Evolutionary conservation across 2,113 vertebrate genomes (phyloP), one percentile per base, ranked within the genome.

Genomic region (mouse (Mus musculus)): DNA sequence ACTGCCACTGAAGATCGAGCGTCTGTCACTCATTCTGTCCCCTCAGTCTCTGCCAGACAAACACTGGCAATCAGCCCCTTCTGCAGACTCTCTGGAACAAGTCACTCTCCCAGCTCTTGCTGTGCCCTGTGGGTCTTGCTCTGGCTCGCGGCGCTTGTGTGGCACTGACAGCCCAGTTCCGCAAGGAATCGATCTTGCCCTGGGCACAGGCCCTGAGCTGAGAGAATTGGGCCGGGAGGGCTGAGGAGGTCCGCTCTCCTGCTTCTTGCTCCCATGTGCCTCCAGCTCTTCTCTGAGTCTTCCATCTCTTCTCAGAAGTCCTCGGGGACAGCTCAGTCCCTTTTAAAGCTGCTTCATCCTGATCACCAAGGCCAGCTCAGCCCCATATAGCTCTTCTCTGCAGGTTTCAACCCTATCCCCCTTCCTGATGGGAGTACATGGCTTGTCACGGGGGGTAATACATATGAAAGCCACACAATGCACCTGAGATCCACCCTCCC

Each of bases 301-400:
- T 72, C 5, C 10, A 39, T 91, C 78, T 77, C 9, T 73, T 8
- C 28, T 87, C 52, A 4, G 30, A 95, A 73, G 56, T 71, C 46
- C 82, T 20, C n/a, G 69, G 0, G 0, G 52, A 93, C n/a, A 52
- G 49, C 46, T 72, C 22, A 56, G 2, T 20, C 1, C 67, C 12
- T 26, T 8, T 24, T 26, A 30, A 33, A 12, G 52, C 69, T 10
- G 39, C 92, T 67, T 88, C 73, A 71, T 54, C 30, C 28, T 0
- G 72, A 20, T 88, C 6, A 28, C 56, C 56, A 76, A 82, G 71
- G 77, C 46, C 94, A 56, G 71, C 46, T 72, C 9, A 49, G 75
- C 0, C 49, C 13, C 10, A 73, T 30, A 88, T 76, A 56, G 88
- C 88, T 94, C 87, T 90, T 84, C 67, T 82, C 46, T 93, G 89